Base-by-base conservation (phyloP, 2,797 vertebrate genomes). In the Masticophis lateralis region DNA sequence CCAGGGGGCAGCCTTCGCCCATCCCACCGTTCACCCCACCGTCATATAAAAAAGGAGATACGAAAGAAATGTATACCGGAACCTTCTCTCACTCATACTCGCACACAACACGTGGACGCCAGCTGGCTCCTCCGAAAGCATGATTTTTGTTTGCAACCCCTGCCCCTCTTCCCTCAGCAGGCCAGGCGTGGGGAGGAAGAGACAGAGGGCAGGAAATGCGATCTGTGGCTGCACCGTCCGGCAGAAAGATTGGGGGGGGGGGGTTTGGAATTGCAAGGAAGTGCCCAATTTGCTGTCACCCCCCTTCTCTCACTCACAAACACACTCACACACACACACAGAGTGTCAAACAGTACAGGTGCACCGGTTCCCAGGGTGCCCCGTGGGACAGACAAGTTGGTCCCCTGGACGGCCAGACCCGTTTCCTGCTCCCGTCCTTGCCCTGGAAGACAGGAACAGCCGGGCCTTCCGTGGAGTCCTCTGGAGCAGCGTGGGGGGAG, bases 91-190 rank as follows among this genome's bases (percentile, higher is more conserved):
- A 13, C 61, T 5, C 61, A 9, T 27, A 66, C 11, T 2, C 61
- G 2, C 27, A 1, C 25, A 28, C 56, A 5, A 57, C 56, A 57
- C 11, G 0, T 4, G 1, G 11, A 5, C 0, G 2, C 5, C 69
- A 37, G 7, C 66, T 16, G 16, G 5, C n/a, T 2, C n/a, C 66
- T n/a, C n/a, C 18, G 0, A 51, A 86, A 13, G 47, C 43, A 51
- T 47, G 83, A 25, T 27, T 86, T 27, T 12, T 20, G 1, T 51
- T 4, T 4, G 79, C 1, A 47, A 47, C 47, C 47, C 47, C 43
- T 13, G 11, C 16, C 83, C 83, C 43, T 25, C 47, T 22, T 0
- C 69, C 66, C n/a, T 1, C 66, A 8, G 16, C 47, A 86, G 25
- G 47, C 79, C 79, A 9, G n/a, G 47, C 9, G 20, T 3, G 37